Conservation (phyloP, 2,113 vertebrate genomes). For the Serranochromis macrocephalus region DNA sequence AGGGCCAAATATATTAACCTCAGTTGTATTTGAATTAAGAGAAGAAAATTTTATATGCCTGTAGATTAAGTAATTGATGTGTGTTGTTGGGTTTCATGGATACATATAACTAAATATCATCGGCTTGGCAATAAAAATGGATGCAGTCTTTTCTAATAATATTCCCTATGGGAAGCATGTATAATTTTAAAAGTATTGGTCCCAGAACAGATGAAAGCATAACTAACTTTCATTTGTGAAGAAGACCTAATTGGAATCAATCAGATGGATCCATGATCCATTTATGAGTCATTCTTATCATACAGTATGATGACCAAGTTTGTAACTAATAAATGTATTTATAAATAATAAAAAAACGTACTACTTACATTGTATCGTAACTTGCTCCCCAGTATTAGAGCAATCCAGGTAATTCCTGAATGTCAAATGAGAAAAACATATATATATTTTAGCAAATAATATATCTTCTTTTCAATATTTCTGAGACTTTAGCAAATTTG, state of each 20-base stretch:
- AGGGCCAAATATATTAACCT: not conserved
- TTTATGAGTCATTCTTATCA: not conserved
- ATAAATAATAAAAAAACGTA: not conserved
- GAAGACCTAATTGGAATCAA: not conserved
- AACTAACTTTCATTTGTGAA: not conserved
- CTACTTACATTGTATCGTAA: not conserved
- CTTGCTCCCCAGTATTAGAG: not conserved
- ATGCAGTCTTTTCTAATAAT: not conserved
- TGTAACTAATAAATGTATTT: not conserved
- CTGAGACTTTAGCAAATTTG: not conserved
- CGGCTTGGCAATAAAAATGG: not conserved
- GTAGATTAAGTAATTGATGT: not conserved
- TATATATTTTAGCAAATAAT: not conserved
- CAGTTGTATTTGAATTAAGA: not conserved
- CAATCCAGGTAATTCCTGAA: not conserved
- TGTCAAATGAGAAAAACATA: not conserved
- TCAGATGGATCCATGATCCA: not conserved
- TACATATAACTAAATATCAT: not conserved
- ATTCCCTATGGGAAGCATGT: not conserved
- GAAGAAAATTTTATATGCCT: not conserved
- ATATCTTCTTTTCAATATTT: not conserved
- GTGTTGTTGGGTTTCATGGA: not conserved
- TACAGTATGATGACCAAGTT: not conserved
- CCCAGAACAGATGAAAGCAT: not conserved
- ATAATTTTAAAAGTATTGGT: not conserved